These are phyloP conservation scores for Ascaphus truei DNA, from an alignment of 2,113 vertebrate species.

Conservation along the genomic window DNA sequence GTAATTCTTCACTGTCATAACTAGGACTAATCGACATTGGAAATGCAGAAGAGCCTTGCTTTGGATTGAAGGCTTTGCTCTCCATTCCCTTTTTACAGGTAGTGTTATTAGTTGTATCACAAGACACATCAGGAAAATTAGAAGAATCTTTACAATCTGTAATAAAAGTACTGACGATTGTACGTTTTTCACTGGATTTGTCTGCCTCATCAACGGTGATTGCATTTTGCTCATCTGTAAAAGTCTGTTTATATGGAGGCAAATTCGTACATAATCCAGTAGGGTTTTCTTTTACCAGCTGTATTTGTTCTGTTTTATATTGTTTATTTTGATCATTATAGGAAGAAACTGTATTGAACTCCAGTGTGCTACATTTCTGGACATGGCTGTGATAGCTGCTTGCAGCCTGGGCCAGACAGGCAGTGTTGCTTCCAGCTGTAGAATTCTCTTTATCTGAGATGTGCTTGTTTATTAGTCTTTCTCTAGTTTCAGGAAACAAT, in stretches of 20 bases:
- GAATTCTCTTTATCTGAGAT: conserved; percentile 34
- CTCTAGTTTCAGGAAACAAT: conserved; percentile 33
- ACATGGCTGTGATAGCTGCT: conserved; percentile 41
- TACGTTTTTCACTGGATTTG: background rate
- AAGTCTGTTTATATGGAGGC: conserved; percentile 35
- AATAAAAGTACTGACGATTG: background rate
- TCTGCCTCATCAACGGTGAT: background rate
- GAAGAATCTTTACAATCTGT: background rate
- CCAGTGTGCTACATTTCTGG: conserved; percentile 41
- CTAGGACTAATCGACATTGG: background rate
- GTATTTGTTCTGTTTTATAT: conserved; percentile 26
- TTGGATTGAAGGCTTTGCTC: conserved; percentile 4
- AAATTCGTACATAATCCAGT: conserved; percentile 4
- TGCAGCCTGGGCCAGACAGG: conserved; percentile 23
- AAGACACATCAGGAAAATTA: background rate
- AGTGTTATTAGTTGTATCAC: background rate
- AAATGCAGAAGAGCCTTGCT: conserved; percentile 16
- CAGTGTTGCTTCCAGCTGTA: conserved; percentile 41
- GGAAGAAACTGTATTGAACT: conserved; percentile 18
- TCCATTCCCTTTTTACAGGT: background rate
- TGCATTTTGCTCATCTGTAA: background rate
- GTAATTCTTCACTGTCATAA: conserved; percentile 21
- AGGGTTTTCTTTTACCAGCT: conserved; percentile 14
- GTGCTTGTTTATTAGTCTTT: conserved; percentile 39
- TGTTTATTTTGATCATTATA: conserved; percentile 12